Percentiles rank a stretch among this genome's conserved stretches.
Conservation (phyloP, 2,113 vertebrate species). For the Tretioscincus oriximinensis region DNA sequence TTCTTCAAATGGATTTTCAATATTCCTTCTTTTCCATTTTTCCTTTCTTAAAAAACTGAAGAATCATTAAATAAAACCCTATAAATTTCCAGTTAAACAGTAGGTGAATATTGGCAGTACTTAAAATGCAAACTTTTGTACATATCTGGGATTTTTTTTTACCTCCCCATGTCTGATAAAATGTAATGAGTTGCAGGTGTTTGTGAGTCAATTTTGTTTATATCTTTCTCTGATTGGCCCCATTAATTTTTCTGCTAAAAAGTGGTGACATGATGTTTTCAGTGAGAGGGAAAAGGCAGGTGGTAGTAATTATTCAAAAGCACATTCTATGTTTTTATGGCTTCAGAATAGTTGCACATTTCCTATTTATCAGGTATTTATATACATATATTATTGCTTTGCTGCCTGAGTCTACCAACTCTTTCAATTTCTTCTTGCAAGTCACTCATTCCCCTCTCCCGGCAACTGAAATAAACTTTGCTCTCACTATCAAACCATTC, state of each 20-base stretch:
- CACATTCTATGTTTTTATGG: not conserved
- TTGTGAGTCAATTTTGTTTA: slow-evolving; percentile 50
- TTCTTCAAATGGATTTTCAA: not conserved
- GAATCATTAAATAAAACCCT: not conserved
- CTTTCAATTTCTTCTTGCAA: not conserved
- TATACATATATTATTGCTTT: not conserved
- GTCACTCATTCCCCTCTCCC: not conserved
- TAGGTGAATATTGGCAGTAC: slow-evolving; percentile 47
- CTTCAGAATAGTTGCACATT: slow-evolving; percentile 1
- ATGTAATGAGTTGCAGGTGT: slow-evolving; percentile 59
- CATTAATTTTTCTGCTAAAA: slow-evolving; percentile 36
- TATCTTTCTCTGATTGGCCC: slow-evolving; percentile 47
- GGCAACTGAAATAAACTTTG: not conserved
- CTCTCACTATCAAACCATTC: not conserved
- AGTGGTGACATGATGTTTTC: slow-evolving; percentile 30
- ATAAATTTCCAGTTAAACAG: slow-evolving; percentile 52
- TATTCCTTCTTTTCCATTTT: not conserved
- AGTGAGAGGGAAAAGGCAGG: slow-evolving; percentile 27
- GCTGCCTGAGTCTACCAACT: slow-evolving; percentile 4
- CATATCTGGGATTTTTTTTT: slow-evolving; percentile 27
- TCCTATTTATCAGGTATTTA: slow-evolving; percentile 18
- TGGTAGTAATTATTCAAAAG: slow-evolving; percentile 18
- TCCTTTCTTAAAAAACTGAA: not conserved
- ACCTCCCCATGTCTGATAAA: slow-evolving; percentile 44
- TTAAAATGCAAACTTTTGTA: slow-evolving; percentile 42